phyloP scores from a whole-genome alignment of 2,797 vertebrate genomes.

The Siniperca scherzeri region DNA sequence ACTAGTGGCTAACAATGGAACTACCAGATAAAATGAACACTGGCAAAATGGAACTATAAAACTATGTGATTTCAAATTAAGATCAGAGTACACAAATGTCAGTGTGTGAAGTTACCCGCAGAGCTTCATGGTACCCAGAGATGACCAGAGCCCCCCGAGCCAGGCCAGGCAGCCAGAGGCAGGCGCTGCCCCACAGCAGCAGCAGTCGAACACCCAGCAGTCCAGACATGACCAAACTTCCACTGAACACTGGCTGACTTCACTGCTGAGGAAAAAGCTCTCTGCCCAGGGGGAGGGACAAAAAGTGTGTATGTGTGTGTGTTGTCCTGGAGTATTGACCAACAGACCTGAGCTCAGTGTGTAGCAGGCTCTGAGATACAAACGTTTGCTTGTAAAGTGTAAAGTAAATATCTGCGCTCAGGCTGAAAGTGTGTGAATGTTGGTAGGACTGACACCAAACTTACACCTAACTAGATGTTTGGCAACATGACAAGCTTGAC shows the following conservation, averaged over 20 bases:
- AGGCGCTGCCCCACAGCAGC: constrained; percentile 73
- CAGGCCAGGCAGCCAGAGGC: constrained; percentile 54
- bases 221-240: constrained; percentile 80
- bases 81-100: not conserved
- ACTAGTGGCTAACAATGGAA: not conserved
- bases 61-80: not conserved
- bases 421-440: not conserved
- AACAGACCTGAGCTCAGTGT: constrained; percentile 26
- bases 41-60: not conserved
- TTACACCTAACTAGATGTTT: not conserved
- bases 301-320: constrained; percentile 7
- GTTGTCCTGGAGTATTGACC: constrained; percentile 27
- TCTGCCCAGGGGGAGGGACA: constrained; percentile 61
- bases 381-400: not conserved
- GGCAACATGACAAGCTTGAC: not conserved
- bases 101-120: constrained; percentile 59
- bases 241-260: constrained; percentile 65
- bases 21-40: accelerated
- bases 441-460: not conserved
- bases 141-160: constrained; percentile 64
- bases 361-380: not conserved
- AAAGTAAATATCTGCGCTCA: not conserved
- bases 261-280: constrained; percentile 35
- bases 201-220: constrained; percentile 62
- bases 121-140: constrained; percentile 29